A percentile compares a stretch with the other conserved stretches of the same genome.
Evolutionary conservation across 1,140 invertebrate species (phyloP).

Genomic region (Lepidostoma basale): DNA sequence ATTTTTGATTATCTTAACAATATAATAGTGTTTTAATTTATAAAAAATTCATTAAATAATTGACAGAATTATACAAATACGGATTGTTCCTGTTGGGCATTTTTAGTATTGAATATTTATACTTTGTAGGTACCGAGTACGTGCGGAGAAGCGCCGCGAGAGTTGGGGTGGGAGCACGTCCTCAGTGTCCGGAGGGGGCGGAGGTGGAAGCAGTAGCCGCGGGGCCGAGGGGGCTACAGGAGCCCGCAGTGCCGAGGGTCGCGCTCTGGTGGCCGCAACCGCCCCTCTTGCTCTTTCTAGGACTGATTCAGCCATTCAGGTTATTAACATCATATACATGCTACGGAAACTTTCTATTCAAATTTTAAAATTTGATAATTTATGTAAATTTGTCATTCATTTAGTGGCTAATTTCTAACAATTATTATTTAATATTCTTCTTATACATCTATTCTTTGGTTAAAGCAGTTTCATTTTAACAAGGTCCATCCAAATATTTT

Average conservation of each 20-base stretch:
- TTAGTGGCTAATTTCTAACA: no score
- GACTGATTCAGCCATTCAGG: conserved; percentile 58
- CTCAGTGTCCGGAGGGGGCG: conserved; percentile 46
- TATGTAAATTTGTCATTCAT: not conserved
- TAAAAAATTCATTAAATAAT: not conserved
- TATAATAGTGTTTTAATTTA: conserved; percentile 5
- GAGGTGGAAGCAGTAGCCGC: conserved; percentile 29
- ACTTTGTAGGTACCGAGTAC: conserved; percentile 54
- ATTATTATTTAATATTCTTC: not conserved
- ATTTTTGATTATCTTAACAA: no score
- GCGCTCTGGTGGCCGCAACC: conserved; percentile 35
- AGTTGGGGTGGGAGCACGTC: conserved; percentile 54
- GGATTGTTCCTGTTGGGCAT: not conserved
- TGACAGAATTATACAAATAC: not conserved
- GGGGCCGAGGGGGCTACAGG: conserved; percentile 40
- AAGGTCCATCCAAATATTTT: no score
- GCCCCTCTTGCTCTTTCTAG: conserved; percentile 49
- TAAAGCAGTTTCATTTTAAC: no score
- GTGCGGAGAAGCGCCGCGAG: conserved; percentile 63
- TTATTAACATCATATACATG: conserved; percentile 39
- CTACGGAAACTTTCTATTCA: not conserved
- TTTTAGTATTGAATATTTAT: not conserved
- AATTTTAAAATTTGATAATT: not conserved
- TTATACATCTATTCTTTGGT: not conserved
- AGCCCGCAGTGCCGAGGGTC: conserved; percentile 26